phyloP scores from a whole-genome alignment of 2,888 invertebrate genomes.

The Andrena fulva region DNA sequence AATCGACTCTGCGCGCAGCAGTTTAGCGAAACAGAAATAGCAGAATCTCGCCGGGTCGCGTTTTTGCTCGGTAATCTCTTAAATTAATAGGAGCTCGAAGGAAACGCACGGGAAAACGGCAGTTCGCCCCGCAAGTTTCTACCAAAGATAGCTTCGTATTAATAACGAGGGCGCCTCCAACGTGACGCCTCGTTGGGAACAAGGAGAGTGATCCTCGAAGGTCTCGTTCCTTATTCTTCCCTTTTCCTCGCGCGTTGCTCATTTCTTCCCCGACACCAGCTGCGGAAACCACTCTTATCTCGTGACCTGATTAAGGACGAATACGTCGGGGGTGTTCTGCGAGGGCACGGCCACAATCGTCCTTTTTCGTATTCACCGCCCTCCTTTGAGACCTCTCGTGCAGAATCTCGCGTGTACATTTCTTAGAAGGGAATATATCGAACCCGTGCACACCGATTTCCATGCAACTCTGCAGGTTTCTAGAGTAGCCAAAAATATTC shows the following conservation, averaged over 20 bases:
- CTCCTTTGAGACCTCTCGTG: too few relatives aligned
- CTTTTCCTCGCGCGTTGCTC: not conserved
- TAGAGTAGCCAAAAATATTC: too few relatives aligned
- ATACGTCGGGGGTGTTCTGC: too few relatives aligned
- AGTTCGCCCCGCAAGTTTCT: constrained; percentile 13
- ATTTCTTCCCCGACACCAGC: constrained; percentile 7
- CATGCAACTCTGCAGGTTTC: too few relatives aligned
- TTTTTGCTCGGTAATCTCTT: constrained; percentile 22
- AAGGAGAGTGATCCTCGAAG: constrained; percentile 10
- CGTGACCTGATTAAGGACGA: constrained; percentile 55
- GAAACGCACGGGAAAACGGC: not conserved
- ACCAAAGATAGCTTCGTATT: constrained; percentile 26
- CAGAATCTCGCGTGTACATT: too few relatives aligned
- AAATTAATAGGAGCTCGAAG: constrained; percentile 25
- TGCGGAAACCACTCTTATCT: constrained; percentile 51
- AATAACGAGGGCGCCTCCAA: constrained; percentile 16
- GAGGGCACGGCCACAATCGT: too few relatives aligned
- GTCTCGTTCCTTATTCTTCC: constrained; percentile 26
- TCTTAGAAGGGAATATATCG: too few relatives aligned
- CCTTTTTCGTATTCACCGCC: too few relatives aligned
- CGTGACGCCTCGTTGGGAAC: constrained; percentile 6
- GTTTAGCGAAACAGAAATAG: constrained; percentile 24
- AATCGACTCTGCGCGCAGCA: not conserved
- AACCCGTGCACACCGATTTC: too few relatives aligned
- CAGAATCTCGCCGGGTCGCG: not conserved